These are phyloP conservation scores for Conomelus anceps DNA, from an alignment of 2,888 invertebrate genomes.

Conservation along the genomic window DNA sequence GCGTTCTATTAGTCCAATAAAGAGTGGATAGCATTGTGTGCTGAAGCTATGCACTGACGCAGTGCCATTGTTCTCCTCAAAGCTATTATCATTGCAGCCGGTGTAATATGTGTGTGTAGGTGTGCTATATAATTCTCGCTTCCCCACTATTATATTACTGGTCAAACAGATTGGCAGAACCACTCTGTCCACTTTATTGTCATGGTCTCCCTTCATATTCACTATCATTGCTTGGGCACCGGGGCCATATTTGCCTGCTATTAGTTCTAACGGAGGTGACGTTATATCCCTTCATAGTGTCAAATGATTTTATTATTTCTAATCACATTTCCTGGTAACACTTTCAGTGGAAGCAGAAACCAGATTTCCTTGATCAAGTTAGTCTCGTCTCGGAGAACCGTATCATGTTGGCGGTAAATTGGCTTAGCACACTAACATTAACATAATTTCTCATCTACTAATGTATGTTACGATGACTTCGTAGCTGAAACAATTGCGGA, in stretches of 20 bases:
- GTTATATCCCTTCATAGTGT: not conserved
- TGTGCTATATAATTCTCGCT: not conserved
- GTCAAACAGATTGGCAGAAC: not conserved
- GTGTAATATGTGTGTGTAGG: not conserved
- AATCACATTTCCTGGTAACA: not conserved
- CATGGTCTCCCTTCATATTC: not conserved
- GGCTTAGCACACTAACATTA: not conserved
- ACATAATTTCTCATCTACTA: not conserved
- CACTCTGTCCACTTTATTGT: not conserved
- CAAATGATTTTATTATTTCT: not conserved
- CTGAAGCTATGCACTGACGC: not conserved
- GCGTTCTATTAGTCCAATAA: not conserved
- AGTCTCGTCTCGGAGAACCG: not conserved
- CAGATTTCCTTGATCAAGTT: not conserved
- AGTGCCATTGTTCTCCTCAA: not conserved
- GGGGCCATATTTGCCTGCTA: not conserved
- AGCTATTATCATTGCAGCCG: not conserved
- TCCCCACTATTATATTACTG: not conserved
- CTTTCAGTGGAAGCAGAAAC: not conserved
- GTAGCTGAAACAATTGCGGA: not conserved
- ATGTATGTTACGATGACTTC: not conserved
- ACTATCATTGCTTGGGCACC: not conserved
- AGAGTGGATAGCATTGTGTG: not conserved
- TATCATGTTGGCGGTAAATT: not conserved
- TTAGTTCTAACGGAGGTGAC: not conserved